These are phyloP conservation scores for Drosophila melanosoma DNA, from an alignment of 2,888 invertebrate species.

Conservation along the genomic window DNA sequence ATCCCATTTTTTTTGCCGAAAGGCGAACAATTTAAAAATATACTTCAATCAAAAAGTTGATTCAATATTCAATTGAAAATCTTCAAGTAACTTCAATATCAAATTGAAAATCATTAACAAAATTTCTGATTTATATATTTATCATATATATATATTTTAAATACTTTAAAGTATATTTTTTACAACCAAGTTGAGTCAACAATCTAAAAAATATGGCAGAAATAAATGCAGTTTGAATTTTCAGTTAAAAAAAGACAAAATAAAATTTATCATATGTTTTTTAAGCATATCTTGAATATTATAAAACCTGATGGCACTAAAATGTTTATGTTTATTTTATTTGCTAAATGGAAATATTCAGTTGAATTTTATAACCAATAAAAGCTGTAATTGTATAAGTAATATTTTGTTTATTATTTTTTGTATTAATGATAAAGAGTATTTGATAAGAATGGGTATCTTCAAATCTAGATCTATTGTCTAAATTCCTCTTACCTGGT, in stretches of 20 bases:
- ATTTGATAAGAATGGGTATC: not conserved
- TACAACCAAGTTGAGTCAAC: not conserved
- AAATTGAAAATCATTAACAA: not conserved
- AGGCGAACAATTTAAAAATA: too few relatives aligned
- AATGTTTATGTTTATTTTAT: not conserved
- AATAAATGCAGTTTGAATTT: too few relatives aligned
- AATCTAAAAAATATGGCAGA: too few relatives aligned
- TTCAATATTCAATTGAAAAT: not conserved
- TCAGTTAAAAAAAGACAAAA: too few relatives aligned
- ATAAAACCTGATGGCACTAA: not conserved
- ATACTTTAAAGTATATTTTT: not conserved
- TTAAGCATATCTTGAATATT: too few relatives aligned
- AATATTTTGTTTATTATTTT: not conserved
- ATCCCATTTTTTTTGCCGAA: not conserved
- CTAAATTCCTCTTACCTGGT: not conserved
- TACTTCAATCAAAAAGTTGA: not conserved
- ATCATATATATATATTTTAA: too few relatives aligned
- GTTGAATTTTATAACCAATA: not conserved
- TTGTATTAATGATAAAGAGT: not conserved
- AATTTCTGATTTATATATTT: not conserved
- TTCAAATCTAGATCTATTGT: not conserved
- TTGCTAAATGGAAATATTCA: not conserved
- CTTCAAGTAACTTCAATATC: not conserved
- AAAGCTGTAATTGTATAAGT: not conserved
- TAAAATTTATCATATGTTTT: too few relatives aligned